These are phyloP conservation scores for Graphium colonna DNA, from an alignment of 2,888 invertebrate species.

Conservation along the genomic window DNA sequence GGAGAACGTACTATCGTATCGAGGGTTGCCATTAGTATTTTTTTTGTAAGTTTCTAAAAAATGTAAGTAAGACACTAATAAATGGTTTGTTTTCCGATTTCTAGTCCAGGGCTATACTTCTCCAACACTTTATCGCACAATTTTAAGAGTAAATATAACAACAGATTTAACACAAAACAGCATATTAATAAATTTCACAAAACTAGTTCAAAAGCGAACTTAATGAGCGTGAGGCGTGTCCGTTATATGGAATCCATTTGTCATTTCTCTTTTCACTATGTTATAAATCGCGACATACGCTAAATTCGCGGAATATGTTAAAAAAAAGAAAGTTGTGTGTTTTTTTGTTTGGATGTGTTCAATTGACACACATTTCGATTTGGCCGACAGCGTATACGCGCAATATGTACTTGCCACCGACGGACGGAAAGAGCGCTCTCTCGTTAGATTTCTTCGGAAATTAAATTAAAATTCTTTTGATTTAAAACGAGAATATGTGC, in stretches of 20 bases:
- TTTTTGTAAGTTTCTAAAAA: too few species aligned
- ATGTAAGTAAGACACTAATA: too few species aligned
- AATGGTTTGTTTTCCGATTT: too few species aligned
- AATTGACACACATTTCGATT: slow-evolving; percentile 12
- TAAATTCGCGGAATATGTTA: slow-evolving; percentile 9
- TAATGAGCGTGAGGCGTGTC: not conserved
- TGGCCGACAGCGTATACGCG: not conserved
- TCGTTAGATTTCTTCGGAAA: not conserved
- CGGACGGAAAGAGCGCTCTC: not conserved
- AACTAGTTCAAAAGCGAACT: not conserved
- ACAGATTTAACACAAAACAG: too few species aligned
- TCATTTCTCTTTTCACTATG: not conserved
- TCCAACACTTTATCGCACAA: too few species aligned
- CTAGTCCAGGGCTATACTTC: too few species aligned
- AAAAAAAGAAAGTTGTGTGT: slow-evolving; percentile 9
- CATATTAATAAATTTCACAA: too few species aligned
- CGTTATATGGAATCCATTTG: not conserved
- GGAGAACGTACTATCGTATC: too few species aligned
- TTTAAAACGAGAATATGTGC: too few species aligned
- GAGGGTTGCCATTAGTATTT: too few species aligned
- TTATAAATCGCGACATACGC: not conserved
- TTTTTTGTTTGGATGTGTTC: slow-evolving; percentile 1
- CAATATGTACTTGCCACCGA: not conserved
- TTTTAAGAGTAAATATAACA: too few species aligned
- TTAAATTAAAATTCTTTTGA: not conserved